Evolutionary conservation across 2,113 vertebrate genomes (phyloP), one percentile per base, ranked within the genome.

Genomic region (Phoxinus phoxinus): DNA sequence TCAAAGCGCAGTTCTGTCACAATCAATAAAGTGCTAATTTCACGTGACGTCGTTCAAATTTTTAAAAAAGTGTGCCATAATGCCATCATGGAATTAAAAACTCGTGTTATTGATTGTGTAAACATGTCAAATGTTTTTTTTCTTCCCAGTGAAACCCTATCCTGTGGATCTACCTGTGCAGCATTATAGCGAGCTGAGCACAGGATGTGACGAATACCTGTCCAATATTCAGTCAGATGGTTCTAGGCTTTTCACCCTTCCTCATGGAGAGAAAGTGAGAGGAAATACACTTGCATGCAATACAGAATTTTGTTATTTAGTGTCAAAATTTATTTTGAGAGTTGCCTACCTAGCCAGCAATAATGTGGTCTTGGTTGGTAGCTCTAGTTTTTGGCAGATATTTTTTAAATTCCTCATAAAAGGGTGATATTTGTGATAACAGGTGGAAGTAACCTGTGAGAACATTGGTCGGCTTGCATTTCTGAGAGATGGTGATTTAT

Each of bases 391-490:
- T 7, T 19, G 30, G 19, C 7, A 67, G 30, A 35, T 3, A 44
- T 44, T 2, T 44, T 53, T 23, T 30, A 30, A 59, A 41, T 63
- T 80, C 37, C 58, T 80, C n/a, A 63, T 73, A 27, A 63, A 41
- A 65, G 15, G 7, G 25, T 78, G 48, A 74, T 9, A 56, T 53
- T 48, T 86, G 13, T 37, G 27, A n/a, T 51, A 25, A 41, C 87
- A 95, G 95, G 88, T 95, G 37, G 69, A 80, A n/a, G 86, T 95
- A 56, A 90, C 79, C 2, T 37, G 67, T 27, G 65, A 71, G 11
- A 94, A 89, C 21, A 72, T 94, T 6, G 86, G 65, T 9, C 81
- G 80, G 13, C 23, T 95, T 65, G 89, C 84, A 69, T 85, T 95
- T 72, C 94, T 95, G 89, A 91, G 91, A 12, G 91, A 89, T 0